phyloP scores from a whole-genome alignment of 2,797 vertebrate species.

The Basileuterus tristriatus region DNA sequence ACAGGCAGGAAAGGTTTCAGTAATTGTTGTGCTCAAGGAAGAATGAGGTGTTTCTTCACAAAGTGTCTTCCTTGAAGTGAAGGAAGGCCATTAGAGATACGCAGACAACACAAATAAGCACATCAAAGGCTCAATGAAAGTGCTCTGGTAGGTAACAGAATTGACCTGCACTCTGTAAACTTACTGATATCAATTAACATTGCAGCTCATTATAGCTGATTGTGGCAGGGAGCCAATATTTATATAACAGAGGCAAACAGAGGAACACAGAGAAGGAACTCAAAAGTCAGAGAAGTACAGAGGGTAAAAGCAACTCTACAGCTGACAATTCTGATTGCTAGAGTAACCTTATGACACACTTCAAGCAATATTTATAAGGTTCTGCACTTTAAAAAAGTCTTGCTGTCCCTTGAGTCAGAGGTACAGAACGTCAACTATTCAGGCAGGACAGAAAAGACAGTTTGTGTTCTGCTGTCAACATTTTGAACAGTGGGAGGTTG shows the following conservation, averaged over 20 bases:
- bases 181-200: not conserved
- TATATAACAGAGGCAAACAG: not conserved
- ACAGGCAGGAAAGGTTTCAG: not conserved
- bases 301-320: not conserved
- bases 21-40: not conserved
- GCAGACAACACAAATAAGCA: not conserved
- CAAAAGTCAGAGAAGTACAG: not conserved
- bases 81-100: not conserved
- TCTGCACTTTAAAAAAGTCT: not conserved
- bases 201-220: not conserved
- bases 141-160: not conserved
- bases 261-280: not conserved
- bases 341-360: not conserved
- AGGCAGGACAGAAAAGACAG: not conserved
- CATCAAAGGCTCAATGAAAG: not conserved
- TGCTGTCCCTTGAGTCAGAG: not conserved
- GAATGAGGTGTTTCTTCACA: not conserved
- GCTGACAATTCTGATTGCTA: not conserved
- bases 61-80: not conserved
- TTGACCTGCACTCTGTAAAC: not conserved
- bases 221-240: not conserved
- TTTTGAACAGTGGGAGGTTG: not conserved
- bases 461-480: not conserved
- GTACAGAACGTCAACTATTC: not conserved
- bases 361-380: not conserved